Percentiles rank a stretch among this genome's conserved stretches.
Conservation (phyloP, 2,888 invertebrate genomes). For the Geophilus truncorum region DNA sequence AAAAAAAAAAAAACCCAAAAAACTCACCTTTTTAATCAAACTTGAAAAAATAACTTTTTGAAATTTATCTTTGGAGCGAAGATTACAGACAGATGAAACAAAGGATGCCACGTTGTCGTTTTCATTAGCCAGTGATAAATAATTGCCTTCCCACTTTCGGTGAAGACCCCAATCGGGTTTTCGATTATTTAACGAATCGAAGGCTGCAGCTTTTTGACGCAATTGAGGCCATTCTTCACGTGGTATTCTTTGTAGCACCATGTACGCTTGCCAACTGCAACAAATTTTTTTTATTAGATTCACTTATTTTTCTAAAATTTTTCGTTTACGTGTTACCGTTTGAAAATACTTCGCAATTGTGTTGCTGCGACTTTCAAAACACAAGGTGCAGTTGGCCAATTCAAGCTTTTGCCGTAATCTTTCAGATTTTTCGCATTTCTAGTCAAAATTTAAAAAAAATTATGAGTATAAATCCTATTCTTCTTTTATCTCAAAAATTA, state of each 20-base stretch:
- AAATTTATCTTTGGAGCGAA: slow-evolving; percentile 64
- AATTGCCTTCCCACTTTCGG: slow-evolving; percentile 79
- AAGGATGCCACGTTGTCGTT: slow-evolving; percentile 62
- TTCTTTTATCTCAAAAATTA: slow-evolving; percentile 41
- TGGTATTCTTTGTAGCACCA: slow-evolving; percentile 75
- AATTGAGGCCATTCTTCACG: slow-evolving; percentile 82
- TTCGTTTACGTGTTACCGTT: slow-evolving; percentile 36
- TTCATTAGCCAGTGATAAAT: slow-evolving; percentile 63
- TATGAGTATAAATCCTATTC: background rate
- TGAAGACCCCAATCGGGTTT: slow-evolving; percentile 67
- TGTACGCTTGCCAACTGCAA: slow-evolving; percentile 71
- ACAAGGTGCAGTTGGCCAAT: slow-evolving; percentile 76
- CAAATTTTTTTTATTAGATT: background rate
- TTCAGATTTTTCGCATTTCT: slow-evolving; percentile 59
- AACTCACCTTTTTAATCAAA: slow-evolving; percentile 59
- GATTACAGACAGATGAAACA: slow-evolving; percentile 61
- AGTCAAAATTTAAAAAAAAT: slow-evolving; percentile 36
- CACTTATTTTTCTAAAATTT: background rate
- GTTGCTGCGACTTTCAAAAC: slow-evolving; percentile 59
- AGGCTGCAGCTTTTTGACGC: slow-evolving; percentile 70
- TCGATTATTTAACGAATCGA: slow-evolving; percentile 63
- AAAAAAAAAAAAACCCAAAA: too few relatives aligned
- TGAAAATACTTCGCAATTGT: slow-evolving; percentile 43
- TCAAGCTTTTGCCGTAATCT: slow-evolving; percentile 71
- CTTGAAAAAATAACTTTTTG: slow-evolving; percentile 60